Evolutionary conservation across 2,797 vertebrate species (phyloP), one percentile per base, ranked within the genome.

Genomic region (Pygocentrus nattereri): DNA sequence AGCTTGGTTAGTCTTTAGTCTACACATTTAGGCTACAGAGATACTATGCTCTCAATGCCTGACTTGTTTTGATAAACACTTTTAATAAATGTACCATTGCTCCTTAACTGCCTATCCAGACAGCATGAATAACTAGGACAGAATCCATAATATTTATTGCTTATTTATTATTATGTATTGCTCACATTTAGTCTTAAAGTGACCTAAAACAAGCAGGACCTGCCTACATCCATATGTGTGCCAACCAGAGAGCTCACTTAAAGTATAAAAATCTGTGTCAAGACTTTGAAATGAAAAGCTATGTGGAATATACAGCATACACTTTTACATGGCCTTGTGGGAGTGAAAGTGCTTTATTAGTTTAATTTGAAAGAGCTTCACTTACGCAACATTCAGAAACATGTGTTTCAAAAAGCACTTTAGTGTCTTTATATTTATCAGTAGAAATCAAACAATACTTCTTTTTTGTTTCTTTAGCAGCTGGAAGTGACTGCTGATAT

Each of bases 31-130:
- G 21, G 34, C 61, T n/a, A 59, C 41, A 41, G 19, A 71, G 21
- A 49, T 27, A 54, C 49, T 38, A 21, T 41, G 18, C 71, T 44
- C 18, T 30, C 54, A 75, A 68, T 62, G 50, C 59, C 25, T 31
- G 41, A 65, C 38, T 18, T 61, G 3, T 34, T 30, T 41, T 81
- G 65, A 81, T 61, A 52, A 70, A 81, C 73, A 76, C 13, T 76
- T 76, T 81, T 41, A 81, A 81, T 76, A 82, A 62, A 65, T 34
- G 15, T 41, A 30, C 41, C 4, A 8, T 71, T 41, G n/a, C 27
- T n/a, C 30, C 58, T 67, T 44, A 34, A 54, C 70, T 76, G 27
- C 64, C 67, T 7, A 12, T n/a, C 21, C 54, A 41, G 54, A 54
- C 47, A 54, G 59, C 64, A 76, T 25, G 25, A 70, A 70, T 62